Conservation (phyloP, 2,113 vertebrate genomes). For the Mastomys natalensis region DNA sequence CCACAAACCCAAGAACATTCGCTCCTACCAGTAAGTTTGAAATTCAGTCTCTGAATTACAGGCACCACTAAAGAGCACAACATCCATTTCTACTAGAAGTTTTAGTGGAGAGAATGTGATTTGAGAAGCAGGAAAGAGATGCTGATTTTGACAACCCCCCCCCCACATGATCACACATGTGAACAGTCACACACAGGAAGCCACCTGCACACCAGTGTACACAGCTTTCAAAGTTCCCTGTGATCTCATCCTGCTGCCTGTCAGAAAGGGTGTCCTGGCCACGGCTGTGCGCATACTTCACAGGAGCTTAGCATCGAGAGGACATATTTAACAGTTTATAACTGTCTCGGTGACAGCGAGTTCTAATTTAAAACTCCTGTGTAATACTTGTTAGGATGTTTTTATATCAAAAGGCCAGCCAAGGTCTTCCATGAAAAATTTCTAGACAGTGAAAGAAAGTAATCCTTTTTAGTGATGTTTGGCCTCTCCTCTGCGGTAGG, state of each 20-base stretch:
- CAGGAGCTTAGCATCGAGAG: constrained; percentile 83
- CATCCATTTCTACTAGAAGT: background rate
- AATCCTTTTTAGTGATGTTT: constrained; percentile 89
- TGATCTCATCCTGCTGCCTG: constrained; percentile 82
- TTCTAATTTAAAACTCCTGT: constrained; percentile 90
- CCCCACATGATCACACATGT: background rate
- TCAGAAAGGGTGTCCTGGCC: constrained; percentile 71
- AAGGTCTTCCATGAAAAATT: constrained; percentile 90
- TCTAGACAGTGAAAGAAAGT: constrained; percentile 89
- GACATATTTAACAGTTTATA: constrained; percentile 89
- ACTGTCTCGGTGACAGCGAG: constrained; percentile 88
- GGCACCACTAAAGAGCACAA: background rate
- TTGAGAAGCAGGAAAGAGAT: background rate
- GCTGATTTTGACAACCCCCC: background rate
- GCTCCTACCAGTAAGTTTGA: background rate
- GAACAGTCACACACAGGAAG: background rate
- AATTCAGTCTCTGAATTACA: background rate
- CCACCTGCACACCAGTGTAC: background rate
- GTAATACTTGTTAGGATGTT: constrained; percentile 90
- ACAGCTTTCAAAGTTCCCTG: constrained; percentile 68
- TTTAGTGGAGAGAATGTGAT: background rate
- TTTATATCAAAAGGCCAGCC: constrained; percentile 91
- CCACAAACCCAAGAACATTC: too few species aligned
- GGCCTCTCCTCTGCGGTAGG: constrained; percentile 84
- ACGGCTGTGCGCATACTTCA: constrained; percentile 72